Evolutionary conservation across 2,113 vertebrate genomes (phyloP).

Genomic region (Oreochromis spilurus): DNA sequence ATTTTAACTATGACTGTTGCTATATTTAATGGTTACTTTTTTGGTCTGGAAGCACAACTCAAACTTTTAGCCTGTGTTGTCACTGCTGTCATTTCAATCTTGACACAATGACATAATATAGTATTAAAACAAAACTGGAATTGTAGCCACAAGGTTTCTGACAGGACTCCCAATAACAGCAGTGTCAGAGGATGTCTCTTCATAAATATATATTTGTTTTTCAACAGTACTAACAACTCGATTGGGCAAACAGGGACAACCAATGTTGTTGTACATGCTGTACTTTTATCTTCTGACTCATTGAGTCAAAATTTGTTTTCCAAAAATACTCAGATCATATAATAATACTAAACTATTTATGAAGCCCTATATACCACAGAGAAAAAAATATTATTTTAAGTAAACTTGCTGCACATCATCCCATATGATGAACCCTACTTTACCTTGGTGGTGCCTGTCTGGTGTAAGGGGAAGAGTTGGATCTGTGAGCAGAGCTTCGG

Average conservation of each 20-base stretch:
- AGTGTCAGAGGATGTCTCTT: not conserved
- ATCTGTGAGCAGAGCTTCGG: constrained; percentile 81
- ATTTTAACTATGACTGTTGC: not conserved
- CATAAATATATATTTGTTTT: not conserved
- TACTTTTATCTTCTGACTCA: not conserved
- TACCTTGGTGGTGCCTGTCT: constrained; percentile 72
- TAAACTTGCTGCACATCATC: not conserved
- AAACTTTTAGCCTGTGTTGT: not conserved
- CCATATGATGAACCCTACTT: not conserved
- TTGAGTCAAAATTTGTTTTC: not conserved
- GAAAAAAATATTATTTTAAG: not conserved
- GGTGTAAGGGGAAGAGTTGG: constrained; percentile 69
- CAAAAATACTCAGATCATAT: not conserved
- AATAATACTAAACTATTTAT: not conserved
- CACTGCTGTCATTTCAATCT: not conserved
- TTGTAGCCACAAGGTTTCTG: not conserved
- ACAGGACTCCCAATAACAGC: not conserved
- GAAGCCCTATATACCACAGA: not conserved
- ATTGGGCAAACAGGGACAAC: not conserved
- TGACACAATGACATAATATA: not conserved
- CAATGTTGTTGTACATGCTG: not conserved
- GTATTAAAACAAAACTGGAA: not conserved
- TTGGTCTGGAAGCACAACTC: not conserved
- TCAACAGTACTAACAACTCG: not conserved
- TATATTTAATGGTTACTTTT: not conserved